These are phyloP conservation scores for Epinotia bilunana DNA, from an alignment of 2,888 invertebrate species.

Conservation along the genomic window DNA sequence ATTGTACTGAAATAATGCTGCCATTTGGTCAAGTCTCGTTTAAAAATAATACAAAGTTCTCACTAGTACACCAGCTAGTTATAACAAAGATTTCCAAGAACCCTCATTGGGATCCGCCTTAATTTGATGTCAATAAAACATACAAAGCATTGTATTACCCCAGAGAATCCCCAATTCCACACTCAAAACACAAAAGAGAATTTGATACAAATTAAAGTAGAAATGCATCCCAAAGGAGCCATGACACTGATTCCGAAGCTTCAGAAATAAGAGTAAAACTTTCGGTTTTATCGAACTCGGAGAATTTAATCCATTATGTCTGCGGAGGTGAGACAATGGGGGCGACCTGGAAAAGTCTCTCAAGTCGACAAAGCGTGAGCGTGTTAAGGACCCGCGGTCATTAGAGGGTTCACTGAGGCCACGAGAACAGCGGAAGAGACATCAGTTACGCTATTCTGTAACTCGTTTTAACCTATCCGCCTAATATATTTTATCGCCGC, in stretches of 20 bases:
- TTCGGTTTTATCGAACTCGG: conserved; percentile 11
- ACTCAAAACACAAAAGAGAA: background rate
- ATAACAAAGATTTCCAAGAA: no score
- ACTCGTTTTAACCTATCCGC: no score
- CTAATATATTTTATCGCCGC: no score
- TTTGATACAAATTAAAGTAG: background rate
- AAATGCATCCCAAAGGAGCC: background rate
- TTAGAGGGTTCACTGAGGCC: conserved; percentile 27
- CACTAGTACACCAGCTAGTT: no score
- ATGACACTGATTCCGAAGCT: background rate
- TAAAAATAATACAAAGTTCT: no score
- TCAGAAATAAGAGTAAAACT: background rate
- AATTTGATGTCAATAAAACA: background rate
- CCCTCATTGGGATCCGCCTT: no score
- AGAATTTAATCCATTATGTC: conserved; percentile 26
- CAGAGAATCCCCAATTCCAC: background rate
- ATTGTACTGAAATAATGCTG: no score
- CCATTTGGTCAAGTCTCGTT: no score
- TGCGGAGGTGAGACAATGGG: conserved; percentile 21
- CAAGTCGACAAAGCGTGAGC: conserved; percentile 24
- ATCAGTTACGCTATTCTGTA: background rate
- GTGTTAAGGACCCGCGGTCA: conserved; percentile 28
- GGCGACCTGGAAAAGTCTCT: conserved; percentile 30
- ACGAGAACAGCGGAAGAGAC: background rate
- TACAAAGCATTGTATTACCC: background rate